These are phyloP conservation scores for Dromococcyx pavoninus DNA, from an alignment of 2,797 vertebrate genomes.

Conservation along the genomic window DNA sequence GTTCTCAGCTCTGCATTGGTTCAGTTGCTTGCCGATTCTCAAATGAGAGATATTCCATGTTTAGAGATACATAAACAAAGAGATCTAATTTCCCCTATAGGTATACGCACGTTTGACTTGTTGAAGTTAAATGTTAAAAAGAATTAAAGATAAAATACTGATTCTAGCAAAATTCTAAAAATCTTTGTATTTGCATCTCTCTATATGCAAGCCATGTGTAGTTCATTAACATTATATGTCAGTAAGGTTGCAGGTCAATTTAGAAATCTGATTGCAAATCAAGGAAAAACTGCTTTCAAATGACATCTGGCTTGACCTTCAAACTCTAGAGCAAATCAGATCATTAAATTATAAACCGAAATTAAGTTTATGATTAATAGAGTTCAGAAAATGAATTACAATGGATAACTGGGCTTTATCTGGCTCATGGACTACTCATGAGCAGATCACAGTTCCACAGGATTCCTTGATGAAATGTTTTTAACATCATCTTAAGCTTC, in stretches of 20 bases:
- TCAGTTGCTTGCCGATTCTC: neutral
- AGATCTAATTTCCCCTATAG: neutral
- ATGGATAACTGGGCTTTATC: neutral
- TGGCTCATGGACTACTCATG: neutral
- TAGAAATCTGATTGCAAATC: slow-evolving; percentile 42
- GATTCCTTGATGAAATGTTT: neutral
- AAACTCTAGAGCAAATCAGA: slow-evolving; percentile 31
- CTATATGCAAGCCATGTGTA: neutral
- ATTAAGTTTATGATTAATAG: slow-evolving; percentile 37
- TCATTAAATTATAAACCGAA: neutral
- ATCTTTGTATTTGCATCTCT: neutral
- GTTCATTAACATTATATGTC: slow-evolving; percentile 39
- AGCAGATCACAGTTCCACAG: neutral
- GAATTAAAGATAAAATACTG: neutral
- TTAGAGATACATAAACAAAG: neutral
- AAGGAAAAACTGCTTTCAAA: slow-evolving; percentile 38
- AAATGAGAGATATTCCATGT: neutral
- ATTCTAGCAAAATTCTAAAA: neutral
- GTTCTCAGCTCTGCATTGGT: neutral
- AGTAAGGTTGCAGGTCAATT: slow-evolving; percentile 45
- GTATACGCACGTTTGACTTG: accelerated
- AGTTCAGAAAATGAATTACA: slow-evolving; percentile 27
- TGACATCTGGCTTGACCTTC: slow-evolving; percentile 45
- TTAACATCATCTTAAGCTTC: neutral
- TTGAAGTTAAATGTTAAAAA: slow-evolving; percentile 9